Conservation (phyloP, 2,113 vertebrate genomes). For the Puntigrus tetrazona region DNA sequence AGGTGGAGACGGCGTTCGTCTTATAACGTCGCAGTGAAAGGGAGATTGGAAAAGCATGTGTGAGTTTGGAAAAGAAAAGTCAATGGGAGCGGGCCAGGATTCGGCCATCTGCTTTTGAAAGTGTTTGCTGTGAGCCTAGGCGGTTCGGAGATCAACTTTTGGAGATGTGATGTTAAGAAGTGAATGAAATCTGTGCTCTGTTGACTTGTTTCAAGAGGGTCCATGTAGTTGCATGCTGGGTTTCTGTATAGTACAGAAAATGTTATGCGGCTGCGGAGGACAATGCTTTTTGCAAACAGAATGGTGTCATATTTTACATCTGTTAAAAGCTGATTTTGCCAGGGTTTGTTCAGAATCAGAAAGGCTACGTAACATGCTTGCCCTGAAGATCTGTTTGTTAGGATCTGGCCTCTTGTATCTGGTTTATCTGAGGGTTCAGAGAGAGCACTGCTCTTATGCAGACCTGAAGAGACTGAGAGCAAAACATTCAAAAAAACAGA, state of each 20-base stretch:
- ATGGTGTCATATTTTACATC: background rate
- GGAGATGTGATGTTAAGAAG: background rate
- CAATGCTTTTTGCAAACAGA: background rate
- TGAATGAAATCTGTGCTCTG: background rate
- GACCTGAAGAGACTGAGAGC: slow-evolving; percentile 22
- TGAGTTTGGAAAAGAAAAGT: background rate
- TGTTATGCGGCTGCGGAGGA: background rate
- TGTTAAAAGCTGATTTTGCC: background rate
- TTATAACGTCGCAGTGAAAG: slow-evolving; percentile 11
- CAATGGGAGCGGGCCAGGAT: no score
- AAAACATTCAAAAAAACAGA: no score
- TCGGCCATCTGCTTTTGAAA: background rate
- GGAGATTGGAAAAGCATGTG: background rate
- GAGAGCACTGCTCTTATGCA: background rate
- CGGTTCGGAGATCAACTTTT: background rate
- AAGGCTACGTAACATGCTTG: background rate
- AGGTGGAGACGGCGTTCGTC: background rate
- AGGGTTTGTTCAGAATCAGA: background rate
- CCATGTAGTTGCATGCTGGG: background rate
- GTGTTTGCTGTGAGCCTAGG: background rate
- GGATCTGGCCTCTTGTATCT: background rate
- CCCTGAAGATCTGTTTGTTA: background rate
- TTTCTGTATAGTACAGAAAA: background rate
- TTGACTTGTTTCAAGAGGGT: background rate
- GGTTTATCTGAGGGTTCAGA: background rate